Evolutionary conservation across 2,888 invertebrate species (phyloP).

Genomic region (Cyclophora punctaria): DNA sequence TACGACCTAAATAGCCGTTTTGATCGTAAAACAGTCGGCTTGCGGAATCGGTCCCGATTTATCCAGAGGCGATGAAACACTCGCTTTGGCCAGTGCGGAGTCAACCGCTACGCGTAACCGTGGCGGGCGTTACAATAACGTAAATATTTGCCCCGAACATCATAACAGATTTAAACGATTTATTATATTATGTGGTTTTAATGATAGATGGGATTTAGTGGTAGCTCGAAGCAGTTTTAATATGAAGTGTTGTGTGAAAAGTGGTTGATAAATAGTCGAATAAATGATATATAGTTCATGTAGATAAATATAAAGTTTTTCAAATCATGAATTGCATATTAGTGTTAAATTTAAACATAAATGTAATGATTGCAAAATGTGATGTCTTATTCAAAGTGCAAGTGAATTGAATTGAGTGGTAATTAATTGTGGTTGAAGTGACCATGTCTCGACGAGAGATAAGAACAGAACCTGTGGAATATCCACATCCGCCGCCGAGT

Average conservation of each 20-base stretch:
- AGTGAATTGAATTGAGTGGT: conserved; percentile 1
- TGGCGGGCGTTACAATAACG: conserved; percentile 2
- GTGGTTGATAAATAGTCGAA: too few relatives aligned
- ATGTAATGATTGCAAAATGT: conserved; percentile 1
- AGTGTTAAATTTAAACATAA: conserved; percentile 1
- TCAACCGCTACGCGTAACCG: conserved; percentile 11
- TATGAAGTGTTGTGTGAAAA: conserved; percentile 3
- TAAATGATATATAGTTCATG: too few relatives aligned
- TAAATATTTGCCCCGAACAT: conserved; percentile 11
- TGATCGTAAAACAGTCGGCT: conserved; percentile 35
- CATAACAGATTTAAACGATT: conserved; percentile 27
- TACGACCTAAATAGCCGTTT: conserved; percentile 26
- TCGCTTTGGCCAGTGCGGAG: not conserved
- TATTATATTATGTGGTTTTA: conserved; percentile 9
- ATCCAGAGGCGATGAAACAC: conserved; percentile 13
- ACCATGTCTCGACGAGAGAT: conserved; percentile 52
- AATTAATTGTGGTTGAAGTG: not conserved
- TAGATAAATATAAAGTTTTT: too few relatives aligned
- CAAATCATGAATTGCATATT: not conserved
- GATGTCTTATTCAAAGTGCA: conserved; percentile 5
- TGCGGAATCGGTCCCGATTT: conserved; percentile 32
- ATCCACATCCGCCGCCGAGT: conserved; percentile 55
- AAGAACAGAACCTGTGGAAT: conserved; percentile 38
- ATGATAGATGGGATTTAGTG: conserved; percentile 2
- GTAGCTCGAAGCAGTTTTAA: not conserved